Conservation (phyloP, 2,797 vertebrate genomes). For the Benthosema pterotum region DNA sequence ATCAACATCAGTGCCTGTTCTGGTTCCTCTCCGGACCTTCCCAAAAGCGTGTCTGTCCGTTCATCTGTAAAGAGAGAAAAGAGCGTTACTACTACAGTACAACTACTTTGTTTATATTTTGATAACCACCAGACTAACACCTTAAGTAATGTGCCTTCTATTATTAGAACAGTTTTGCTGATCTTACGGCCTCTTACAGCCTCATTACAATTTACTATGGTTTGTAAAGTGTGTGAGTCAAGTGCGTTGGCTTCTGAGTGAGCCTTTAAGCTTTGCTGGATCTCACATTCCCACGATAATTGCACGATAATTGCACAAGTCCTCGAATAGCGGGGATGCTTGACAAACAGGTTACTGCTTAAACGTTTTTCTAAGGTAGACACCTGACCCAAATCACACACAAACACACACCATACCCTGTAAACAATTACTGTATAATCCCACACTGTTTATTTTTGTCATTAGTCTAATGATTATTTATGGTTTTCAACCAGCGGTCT, state of each 20-base stretch:
- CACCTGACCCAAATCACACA: slow-evolving; percentile 6
- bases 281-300: slow-evolving; percentile 56
- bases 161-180: background rate
- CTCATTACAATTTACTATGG: too few species aligned
- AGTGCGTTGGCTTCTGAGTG: background rate
- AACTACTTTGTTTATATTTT: background rate
- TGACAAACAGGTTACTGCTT: slow-evolving; percentile 70
- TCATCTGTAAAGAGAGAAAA: slow-evolving; percentile 55
- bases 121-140: background rate
- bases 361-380: slow-evolving; percentile 21
- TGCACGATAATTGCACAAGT: slow-evolving; percentile 31
- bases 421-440: too few species aligned
- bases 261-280: slow-evolving; percentile 8
- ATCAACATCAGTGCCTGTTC: slow-evolving; percentile 16
- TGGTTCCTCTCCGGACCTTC: background rate
- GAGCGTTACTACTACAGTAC: slow-evolving; percentile 19
- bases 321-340: slow-evolving; percentile 43
- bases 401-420: slow-evolving; percentile 33
- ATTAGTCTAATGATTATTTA: background rate
- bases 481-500: too few species aligned
- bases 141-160: background rate
- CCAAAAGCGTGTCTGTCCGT: slow-evolving; percentile 24
- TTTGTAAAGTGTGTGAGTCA: slow-evolving; percentile 9
- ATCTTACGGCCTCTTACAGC: too few species aligned
- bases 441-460: too few species aligned